These are phyloP conservation scores for Paedocypris sp. DNA, from an alignment of 2,113 vertebrate genomes.

Conservation along the genomic window DNA sequence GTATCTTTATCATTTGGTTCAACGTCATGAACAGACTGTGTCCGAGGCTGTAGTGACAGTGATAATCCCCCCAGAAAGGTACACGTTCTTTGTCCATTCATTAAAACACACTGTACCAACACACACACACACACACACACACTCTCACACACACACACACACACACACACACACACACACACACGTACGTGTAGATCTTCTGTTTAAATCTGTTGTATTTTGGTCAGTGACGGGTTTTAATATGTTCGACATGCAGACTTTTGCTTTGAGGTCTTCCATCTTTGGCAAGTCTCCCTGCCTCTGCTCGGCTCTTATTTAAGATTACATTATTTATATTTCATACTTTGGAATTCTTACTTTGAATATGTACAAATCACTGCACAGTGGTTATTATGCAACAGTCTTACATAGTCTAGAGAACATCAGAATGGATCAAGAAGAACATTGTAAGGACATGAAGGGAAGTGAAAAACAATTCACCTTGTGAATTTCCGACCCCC, in stretches of 20 bases:
- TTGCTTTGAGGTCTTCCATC: not conserved
- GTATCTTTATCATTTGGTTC: conserved; percentile 67
- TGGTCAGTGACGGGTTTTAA: no score
- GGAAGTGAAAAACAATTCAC: not conserved
- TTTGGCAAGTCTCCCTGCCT: not conserved
- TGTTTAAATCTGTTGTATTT: no score
- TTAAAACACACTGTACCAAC: conserved; percentile 52
- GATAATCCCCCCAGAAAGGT: conserved; percentile 75
- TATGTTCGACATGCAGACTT: not conserved
- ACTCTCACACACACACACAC: not conserved
- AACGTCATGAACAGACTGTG: conserved; percentile 74
- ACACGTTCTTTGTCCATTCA: conserved; percentile 59
- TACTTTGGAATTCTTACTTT: not conserved
- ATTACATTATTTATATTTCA: not conserved
- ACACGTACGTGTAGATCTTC: no score
- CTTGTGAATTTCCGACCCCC: conserved; percentile 34
- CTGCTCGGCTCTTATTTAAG: not conserved
- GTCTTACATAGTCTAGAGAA: not conserved
- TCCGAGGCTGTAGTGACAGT: conserved; percentile 76
- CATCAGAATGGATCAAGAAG: conserved; percentile 7
- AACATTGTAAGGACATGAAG: conserved; percentile 8
- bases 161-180: no score
- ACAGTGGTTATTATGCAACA: conserved; percentile 1
- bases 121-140: conserved; percentile 1
- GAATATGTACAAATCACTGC: not conserved